A percentile compares a stretch with the other conserved stretches of the same genome.
Evolutionary conservation across 2,888 invertebrate genomes (phyloP).

Genomic region (Scaptomyza parva): DNA sequence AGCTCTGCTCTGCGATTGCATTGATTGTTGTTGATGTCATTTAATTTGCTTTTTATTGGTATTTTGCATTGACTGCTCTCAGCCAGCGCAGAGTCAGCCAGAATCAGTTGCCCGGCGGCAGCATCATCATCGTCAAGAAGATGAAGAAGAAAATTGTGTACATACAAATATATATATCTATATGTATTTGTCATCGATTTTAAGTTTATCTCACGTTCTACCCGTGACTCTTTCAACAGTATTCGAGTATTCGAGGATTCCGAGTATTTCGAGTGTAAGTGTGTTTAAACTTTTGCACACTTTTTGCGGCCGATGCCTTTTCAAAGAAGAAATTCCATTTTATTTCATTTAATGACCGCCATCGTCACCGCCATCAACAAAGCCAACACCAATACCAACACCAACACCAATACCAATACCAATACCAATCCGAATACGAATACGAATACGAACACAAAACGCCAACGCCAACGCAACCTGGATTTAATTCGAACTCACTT

Average conservation of each 20-base stretch:
- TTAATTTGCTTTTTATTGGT: constrained; percentile 34
- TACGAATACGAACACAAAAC: no score
- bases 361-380: constrained; percentile 13
- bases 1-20: constrained; percentile 17
- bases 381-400: no score
- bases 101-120: neutral
- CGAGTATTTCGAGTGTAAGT: neutral
- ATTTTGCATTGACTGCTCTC: constrained; percentile 18
- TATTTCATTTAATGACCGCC: constrained; percentile 59
- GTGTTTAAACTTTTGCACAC: constrained; percentile 9
- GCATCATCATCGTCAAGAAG: neutral
- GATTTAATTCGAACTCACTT: constrained; percentile 60
- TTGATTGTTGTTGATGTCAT: constrained; percentile 24
- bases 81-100: no score
- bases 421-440: no score
- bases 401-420: no score
- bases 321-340: constrained; percentile 38
- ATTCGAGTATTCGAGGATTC: constrained; percentile 3
- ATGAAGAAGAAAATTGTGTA: neutral
- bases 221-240: neutral
- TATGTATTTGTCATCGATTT: constrained; percentile 61
- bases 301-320: constrained; percentile 6
- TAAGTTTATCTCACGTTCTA: constrained; percentile 42
- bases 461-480: constrained; percentile 28
- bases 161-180: no score